Base-by-base conservation (phyloP, 1,140 invertebrate species). In the Hesperophylax magnus region DNA sequence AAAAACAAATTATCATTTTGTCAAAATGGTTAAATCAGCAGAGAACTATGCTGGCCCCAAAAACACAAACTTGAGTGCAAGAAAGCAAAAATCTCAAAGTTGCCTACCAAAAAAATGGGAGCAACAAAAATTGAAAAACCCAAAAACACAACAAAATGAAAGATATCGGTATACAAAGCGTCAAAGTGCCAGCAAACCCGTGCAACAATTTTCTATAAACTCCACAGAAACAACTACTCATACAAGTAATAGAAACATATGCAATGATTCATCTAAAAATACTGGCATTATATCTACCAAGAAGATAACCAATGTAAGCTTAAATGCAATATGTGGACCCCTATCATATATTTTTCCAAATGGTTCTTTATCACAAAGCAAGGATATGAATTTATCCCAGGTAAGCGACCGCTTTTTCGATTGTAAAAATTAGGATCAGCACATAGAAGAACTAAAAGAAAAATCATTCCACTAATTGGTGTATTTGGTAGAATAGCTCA, bases 21-120 rank as follows among this genome's bases (percentile, higher is more conserved):
- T 47, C 39, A 47, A 47, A 67, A 27, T 67, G 63, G 22, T 27
- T 31, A 67, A 67, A 67, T 67, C 24, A 15, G 63, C 63, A 67
- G 22, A 67, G 27, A 65, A 11, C 27, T 65, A 39, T 5, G 11
- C n/a, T 34, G 17, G 24, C 39, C 39, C 20, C 6, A 24, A 22
- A 3, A 27, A 11, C 17, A 67, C n/a, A n/a, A 31, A 31, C 31
- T 3, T 67, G 63, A 31, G 22, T 27, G 17, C 31, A 34, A 67
- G 17, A 67, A 67, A 27, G n/a, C 8, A 67, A 67, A 67, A 31
- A 67, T 67, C 63, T n/a, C 22, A 27, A n/a, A 31, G 63, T 8
- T 67, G 17, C 24, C 11, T 61, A 61, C 18, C 20, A 61, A 61
- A 61, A 61, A 61, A 14, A 61, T 22, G 58, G 24, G n/a, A 24